Percentiles rank a stretch among this genome's conserved stretches.
These are phyloP conservation scores for Perognathus longimembris DNA, from an alignment of 2,113 vertebrate genomes.

Conservation along the genomic window DNA sequence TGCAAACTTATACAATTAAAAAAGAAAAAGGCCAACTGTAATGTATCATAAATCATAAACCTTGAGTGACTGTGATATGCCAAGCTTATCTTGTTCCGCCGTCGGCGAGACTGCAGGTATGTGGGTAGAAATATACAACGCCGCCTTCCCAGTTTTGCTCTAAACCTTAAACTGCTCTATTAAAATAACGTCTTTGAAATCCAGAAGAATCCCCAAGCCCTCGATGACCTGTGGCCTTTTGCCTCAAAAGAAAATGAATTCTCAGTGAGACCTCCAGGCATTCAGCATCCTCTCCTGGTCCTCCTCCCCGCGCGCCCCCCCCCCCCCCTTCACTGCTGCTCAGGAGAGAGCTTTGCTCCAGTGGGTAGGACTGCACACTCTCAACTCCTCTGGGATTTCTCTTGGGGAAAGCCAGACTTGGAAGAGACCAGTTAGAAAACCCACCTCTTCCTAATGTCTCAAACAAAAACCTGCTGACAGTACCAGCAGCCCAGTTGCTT, in stretches of 20 bases:
- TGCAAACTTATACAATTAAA: too few relatives aligned
- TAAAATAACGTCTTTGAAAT: too few relatives aligned
- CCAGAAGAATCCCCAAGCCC: background rate
- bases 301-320: background rate
- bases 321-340: too few relatives aligned
- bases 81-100: too few relatives aligned
- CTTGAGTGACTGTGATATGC: too few relatives aligned
- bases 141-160: too few relatives aligned
- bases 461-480: background rate
- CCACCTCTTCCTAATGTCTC: background rate
- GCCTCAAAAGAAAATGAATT: constrained; percentile 7
- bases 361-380: background rate
- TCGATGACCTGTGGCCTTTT: background rate
- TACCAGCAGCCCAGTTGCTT: background rate
- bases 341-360: background rate
- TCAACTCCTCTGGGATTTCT: background rate
- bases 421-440: background rate
- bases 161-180: too few relatives aligned
- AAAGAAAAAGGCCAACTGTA: too few relatives aligned
- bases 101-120: too few relatives aligned
- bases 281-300: background rate
- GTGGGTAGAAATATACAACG: too few relatives aligned
- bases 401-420: background rate
- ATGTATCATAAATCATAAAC: too few relatives aligned
- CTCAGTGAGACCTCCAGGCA: background rate